These are phyloP conservation scores for Iguana delicatissima DNA, from an alignment of 2,797 vertebrate genomes.

Conservation along the genomic window DNA sequence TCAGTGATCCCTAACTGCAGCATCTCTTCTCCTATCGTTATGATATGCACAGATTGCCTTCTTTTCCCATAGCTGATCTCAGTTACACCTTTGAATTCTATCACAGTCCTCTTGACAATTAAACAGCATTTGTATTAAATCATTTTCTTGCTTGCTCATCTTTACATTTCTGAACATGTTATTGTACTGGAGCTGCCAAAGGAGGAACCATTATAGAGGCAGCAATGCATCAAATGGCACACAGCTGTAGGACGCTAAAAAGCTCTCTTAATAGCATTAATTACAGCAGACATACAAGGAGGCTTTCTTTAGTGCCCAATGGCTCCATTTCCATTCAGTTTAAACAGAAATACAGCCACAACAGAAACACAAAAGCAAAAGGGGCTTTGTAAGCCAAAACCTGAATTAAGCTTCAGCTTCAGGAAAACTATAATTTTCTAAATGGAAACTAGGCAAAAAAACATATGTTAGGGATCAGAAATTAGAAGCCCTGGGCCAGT, in stretches of 20 bases:
- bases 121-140: constrained; percentile 42
- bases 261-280: constrained; percentile 30
- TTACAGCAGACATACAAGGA: constrained; percentile 27
- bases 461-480: not conserved
- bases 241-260: constrained; percentile 25
- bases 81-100: constrained; percentile 29
- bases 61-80: not conserved
- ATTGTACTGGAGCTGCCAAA: constrained; percentile 31
- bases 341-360: not conserved
- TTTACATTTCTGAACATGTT: constrained; percentile 14
- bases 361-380: constrained; percentile 22
- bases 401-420: not conserved
- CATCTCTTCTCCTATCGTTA: not conserved
- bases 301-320: constrained; percentile 22
- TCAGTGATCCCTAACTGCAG: not conserved
- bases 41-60: constrained; percentile 33
- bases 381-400: not conserved
- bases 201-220: not conserved
- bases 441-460: not conserved
- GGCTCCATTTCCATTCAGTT: constrained; percentile 23
- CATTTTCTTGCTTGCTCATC: constrained; percentile 2
- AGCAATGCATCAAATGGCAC: not conserved
- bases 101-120: constrained; percentile 7
- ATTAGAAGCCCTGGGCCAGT: not conserved
- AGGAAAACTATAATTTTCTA: constrained; percentile 32